These are phyloP conservation scores for Microplitis deprimator DNA, from an alignment of 2,888 invertebrate genomes.

Conservation along the genomic window DNA sequence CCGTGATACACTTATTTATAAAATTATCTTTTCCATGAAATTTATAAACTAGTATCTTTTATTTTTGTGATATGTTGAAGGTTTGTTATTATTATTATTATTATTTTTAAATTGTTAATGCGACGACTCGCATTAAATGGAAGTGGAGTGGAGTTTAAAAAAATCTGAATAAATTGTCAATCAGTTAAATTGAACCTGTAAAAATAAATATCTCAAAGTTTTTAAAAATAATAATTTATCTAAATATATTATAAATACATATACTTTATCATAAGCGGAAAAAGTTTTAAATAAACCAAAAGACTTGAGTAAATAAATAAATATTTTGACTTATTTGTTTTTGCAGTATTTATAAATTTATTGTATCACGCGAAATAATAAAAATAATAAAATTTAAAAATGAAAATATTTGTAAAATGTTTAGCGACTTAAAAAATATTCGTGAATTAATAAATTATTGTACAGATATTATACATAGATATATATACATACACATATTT, in stretches of 20 bases:
- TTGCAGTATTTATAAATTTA: not conserved
- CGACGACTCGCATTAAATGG: too few species aligned
- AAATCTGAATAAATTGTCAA: not conserved
- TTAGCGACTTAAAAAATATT: slow-evolving; percentile 58
- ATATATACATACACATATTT: slow-evolving; percentile 45
- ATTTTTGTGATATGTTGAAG: not conserved
- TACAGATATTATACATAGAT: slow-evolving; percentile 53
- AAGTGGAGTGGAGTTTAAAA: too few species aligned
- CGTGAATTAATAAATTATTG: slow-evolving; percentile 69
- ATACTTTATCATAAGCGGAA: not conserved
- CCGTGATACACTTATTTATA: not conserved
- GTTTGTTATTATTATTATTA: not conserved
- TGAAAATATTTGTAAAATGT: slow-evolving; percentile 66
- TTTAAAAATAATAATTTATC: not conserved
- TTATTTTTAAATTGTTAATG: not conserved
- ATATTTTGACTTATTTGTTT: slow-evolving; percentile 1
- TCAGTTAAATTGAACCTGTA: not conserved
- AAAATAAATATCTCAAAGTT: not conserved
- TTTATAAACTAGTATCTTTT: not conserved
- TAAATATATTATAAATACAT: not conserved
- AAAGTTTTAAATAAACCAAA: not conserved
- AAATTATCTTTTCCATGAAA: not conserved
- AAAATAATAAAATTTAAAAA: slow-evolving; percentile 22
- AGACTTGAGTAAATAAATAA: slow-evolving; percentile 1
- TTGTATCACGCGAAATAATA: not conserved